Evolutionary conservation across 2,797 vertebrate genomes (phyloP), one percentile per base, ranked within the genome.

Genomic region (Glossophaga mutica): DNA sequence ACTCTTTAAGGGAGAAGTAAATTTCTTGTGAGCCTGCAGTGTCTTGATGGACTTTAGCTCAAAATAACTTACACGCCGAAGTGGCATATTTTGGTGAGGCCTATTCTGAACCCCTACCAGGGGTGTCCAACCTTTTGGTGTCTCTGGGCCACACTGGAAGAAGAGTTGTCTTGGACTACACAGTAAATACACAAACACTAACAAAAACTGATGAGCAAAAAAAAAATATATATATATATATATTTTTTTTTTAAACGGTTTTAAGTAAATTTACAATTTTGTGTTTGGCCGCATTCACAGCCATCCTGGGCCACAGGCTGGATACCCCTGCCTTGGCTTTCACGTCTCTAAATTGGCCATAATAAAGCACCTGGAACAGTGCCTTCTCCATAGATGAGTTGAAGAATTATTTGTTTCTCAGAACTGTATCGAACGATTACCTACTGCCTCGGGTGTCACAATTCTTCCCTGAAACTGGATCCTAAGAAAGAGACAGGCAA

Each of bases 401-500:
- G 11, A 95, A 52, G 62, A 62, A 88, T 55, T 52, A 50, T 37
- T 57, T 81, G 76, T 87, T 95, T 87, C 59, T 87, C 21, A 65
- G 59, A 57, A 82, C 50, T 42, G 57, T 93, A 34, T 34, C 59
- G 44, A 9, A 22, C 42, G 77, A 50, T 82, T 67, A 90, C 26
- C 85, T 71, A 57, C 39, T n/a, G 48, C 42, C 37, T 77, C 50
- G 87, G 68, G 29, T 76, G 50, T 52, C 82, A 73, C 44, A 95
- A 92, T n/a, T 83, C 48, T 93, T 62, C 65, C 44, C 32, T 48
- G 22, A 32, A 88, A 22, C 21, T 62, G n/a, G 67, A 90, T 84
- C 21, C 87, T 57, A 85, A 65, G 37, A 94, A 97, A 94, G 42
- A 79, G 32, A 22, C 15, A 87, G 62, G 71, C 46, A 94, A n/a